Percentiles rank a stretch among this genome's conserved stretches.
phyloP scores from a whole-genome alignment of 2,113 vertebrate genomes.

The Rana temporaria region DNA sequence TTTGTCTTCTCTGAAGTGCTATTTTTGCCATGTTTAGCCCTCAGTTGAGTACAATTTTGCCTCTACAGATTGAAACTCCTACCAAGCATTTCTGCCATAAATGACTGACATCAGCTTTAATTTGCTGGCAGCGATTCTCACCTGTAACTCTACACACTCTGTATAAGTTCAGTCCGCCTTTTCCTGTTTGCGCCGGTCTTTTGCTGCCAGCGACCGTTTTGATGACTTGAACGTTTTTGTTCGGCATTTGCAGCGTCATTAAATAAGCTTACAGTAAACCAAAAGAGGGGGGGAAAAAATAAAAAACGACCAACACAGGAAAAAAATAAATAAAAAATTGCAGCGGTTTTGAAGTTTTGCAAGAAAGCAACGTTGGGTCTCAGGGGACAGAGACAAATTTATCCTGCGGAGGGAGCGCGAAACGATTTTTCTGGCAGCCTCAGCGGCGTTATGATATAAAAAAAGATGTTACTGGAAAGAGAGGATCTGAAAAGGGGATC shows the following conservation, averaged over 20 bases:
- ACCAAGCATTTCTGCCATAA: neutral
- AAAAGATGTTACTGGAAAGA: neutral
- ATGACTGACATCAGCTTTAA: neutral
- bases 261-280: slow-evolving; percentile 37
- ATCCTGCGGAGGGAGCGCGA: neutral
- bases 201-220: neutral
- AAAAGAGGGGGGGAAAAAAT: neutral
- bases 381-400: slow-evolving; percentile 44
- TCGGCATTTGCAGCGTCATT: slow-evolving; percentile 42
- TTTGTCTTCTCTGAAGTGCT: too few relatives aligned
- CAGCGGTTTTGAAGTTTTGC: slow-evolving; percentile 1
- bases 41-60: too few relatives aligned
- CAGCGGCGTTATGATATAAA: neutral
- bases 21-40: too few relatives aligned
- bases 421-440: slow-evolving; percentile 31
- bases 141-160: neutral
- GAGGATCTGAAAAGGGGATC: slow-evolving; percentile 36
- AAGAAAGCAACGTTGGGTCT: neutral
- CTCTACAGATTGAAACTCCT: too few relatives aligned
- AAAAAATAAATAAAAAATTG: neutral
- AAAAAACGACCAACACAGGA: neutral
- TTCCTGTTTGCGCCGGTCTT: neutral
- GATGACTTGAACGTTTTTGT: slow-evolving; percentile 10
- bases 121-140: neutral
- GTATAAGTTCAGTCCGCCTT: neutral